These are phyloP conservation scores for Cosmia pyralina DNA, from an alignment of 2,888 invertebrate species.

Conservation along the genomic window DNA sequence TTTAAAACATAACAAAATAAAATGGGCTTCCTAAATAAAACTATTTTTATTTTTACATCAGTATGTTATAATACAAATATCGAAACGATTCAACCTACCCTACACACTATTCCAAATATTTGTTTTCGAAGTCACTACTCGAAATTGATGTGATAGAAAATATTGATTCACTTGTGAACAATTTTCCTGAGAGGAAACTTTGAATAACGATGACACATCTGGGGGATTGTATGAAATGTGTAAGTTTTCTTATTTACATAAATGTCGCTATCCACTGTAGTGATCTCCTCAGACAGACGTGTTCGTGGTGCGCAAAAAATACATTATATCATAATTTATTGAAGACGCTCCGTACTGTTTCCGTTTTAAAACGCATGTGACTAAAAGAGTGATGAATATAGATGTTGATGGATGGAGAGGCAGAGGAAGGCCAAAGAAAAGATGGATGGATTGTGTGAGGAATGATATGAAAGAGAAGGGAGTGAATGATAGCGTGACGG, in stretches of 20 bases:
- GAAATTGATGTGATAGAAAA: conserved; percentile 59
- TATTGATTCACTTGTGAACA: conserved; percentile 65
- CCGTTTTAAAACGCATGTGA: too few species aligned
- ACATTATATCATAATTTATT: conserved; percentile 59
- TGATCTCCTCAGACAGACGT: conserved; percentile 31
- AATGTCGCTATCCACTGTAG: conserved; percentile 58
- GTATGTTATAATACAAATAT: conserved; percentile 8
- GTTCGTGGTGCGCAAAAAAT: conserved; percentile 47
- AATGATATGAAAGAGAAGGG: too few species aligned
- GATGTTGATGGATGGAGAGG: too few species aligned
- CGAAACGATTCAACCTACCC: background rate
- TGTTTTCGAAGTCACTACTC: conserved; percentile 42
- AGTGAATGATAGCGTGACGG: too few species aligned
- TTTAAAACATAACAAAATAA: background rate
- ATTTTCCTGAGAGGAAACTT: conserved; percentile 56
- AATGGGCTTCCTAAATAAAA: background rate
- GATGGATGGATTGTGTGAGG: too few species aligned
- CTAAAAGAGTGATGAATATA: too few species aligned
- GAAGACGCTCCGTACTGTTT: conserved; percentile 50
- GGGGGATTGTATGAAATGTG: conserved; percentile 59
- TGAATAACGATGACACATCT: conserved; percentile 62
- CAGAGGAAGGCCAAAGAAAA: too few species aligned
- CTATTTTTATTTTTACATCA: background rate
- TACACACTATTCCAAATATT: conserved; percentile 35
- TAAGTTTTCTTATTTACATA: conserved; percentile 60